A percentile compares a stretch with the other conserved stretches of the same genome.
Conservation (phyloP, 2,113 vertebrate species). For the Sciurus niger region DNA sequence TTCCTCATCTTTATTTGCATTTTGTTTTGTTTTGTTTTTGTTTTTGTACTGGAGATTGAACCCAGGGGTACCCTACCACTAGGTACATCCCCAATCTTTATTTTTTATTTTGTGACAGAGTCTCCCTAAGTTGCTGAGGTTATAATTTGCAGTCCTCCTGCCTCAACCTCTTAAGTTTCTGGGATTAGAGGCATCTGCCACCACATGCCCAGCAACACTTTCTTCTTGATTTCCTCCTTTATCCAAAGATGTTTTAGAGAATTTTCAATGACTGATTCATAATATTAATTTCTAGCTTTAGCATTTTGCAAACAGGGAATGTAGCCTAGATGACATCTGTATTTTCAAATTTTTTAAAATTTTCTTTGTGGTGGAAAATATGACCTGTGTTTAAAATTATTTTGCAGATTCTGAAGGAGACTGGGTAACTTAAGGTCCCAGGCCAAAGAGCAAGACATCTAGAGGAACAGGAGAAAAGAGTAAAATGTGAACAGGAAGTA, state of each 20-base stretch:
- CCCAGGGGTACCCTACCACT: not conserved
- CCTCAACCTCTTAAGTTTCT: no score
- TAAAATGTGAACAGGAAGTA: conserved; percentile 62
- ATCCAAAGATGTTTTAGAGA: conserved; percentile 34
- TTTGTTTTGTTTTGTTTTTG: not conserved
- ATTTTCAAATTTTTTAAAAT: conserved; percentile 35
- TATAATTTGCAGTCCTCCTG: no score
- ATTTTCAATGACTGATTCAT: not conserved
- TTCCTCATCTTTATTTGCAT: not conserved
- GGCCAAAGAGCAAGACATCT: not conserved
- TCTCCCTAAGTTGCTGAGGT: no score
- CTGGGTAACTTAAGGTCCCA: not conserved
- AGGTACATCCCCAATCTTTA: not conserved
- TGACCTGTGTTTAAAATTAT: not conserved
- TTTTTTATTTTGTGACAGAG: not conserved
- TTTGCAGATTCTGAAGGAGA: conserved; percentile 34
- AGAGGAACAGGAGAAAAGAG: conserved; percentile 34
- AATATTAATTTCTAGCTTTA: conserved; percentile 25
- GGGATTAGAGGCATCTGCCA: no score
- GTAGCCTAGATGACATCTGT: not conserved
- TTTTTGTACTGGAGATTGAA: not conserved
- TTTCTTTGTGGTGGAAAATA: conserved; percentile 37
- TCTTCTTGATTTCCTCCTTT: conserved; percentile 31
- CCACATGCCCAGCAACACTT: not conserved
- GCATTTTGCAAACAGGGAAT: not conserved